Conservation (phyloP, 2,113 vertebrate species). For the Marmota monax region DNA sequence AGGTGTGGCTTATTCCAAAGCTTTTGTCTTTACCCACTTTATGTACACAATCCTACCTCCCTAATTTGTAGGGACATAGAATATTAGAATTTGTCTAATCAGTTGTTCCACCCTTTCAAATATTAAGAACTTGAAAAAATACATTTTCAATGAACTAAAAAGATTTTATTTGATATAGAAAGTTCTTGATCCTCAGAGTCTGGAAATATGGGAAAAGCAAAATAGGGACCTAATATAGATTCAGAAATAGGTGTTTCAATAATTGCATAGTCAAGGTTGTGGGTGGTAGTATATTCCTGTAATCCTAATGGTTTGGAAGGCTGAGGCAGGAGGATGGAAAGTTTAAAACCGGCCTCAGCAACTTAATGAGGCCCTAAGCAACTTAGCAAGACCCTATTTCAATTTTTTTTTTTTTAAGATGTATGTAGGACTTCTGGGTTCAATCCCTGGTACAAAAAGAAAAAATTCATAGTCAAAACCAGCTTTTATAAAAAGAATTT, state of each 20-base stretch:
- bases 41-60: neutral
- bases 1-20: neutral
- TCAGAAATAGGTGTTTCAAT: neutral
- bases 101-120: neutral
- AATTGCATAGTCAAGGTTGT: neutral
- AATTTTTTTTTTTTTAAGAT: too few species aligned
- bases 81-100: neutral
- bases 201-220: neutral
- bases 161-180: neutral
- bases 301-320: too few species aligned
- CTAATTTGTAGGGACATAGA: neutral
- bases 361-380: too few species aligned
- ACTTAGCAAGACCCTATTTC: too few species aligned
- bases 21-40: neutral
- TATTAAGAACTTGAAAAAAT: neutral
- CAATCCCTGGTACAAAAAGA: neutral
- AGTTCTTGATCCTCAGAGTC: neutral
- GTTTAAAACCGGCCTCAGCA: too few species aligned
- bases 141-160: neutral
- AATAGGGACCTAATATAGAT: neutral
- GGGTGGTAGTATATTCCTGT: too few species aligned
- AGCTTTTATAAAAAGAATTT: neutral
- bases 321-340: too few species aligned
- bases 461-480: neutral
- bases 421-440: too few species aligned